Evolutionary conservation across 2,113 vertebrate species (phyloP), one percentile per base, ranked within the genome.

Genomic region (Lepisosteus osseus): DNA sequence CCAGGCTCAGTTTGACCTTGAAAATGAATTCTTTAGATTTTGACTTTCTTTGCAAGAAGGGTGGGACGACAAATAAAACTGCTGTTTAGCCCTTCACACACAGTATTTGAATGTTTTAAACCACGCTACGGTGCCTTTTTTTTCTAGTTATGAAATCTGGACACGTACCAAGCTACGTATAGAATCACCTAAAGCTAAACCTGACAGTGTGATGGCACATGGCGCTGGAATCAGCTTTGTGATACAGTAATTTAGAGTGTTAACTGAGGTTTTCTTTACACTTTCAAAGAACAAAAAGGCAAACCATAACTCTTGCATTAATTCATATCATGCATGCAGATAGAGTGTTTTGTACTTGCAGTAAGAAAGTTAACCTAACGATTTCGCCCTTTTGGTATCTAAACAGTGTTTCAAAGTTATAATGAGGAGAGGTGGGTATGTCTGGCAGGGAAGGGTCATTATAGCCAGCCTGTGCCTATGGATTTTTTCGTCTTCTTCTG

Each of bases 361-460:
- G 43, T 8, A 17, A 61, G 5, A 45, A 68, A 73, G 65, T 45
- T 55, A 56, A 71, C 61, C 72, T 68, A 79, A 75, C 71, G 72
- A 79, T 71, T 71, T 66, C 67, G 63, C 13, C 51, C 68, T 59
- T 77, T 67, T 71, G 78, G 66, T 71, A 65, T 76, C 54, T 76
- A 76, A 78, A 76, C 61, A 54, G 56, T 73, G 62, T 67, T 47
- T 70, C 65, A 64, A 72, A 71, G 77, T 76, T 63, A 69, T 74
- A 80, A 74, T 82, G 76, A 80, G 71, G 67, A 79, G 73, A 65
- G 75, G 56, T 72, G 75, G 65, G 47, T 70, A 77, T 88, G 83
- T 85, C 57, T 72, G 86, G 86, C 87, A 86, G 86, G 83, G 82
- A 81, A 74, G 83, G 84, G 87, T 90, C 87, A 89, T 90, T 87